Percentiles rank a stretch among this genome's conserved stretches.
These are phyloP conservation scores for Tetraneura akinire DNA, from an alignment of 1,140 invertebrate species.

Conservation along the genomic window DNA sequence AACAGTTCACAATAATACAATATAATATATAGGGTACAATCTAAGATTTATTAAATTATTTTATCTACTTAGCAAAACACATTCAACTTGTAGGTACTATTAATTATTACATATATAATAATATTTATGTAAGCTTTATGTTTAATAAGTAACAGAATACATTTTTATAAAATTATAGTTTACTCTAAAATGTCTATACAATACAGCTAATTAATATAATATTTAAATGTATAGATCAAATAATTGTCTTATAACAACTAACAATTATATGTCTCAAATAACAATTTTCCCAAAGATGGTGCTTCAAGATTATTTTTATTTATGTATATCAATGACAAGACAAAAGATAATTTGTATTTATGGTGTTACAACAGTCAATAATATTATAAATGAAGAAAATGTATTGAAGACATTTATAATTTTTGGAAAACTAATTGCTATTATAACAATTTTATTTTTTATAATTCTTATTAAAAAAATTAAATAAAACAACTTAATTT, in stretches of 20 bases:
- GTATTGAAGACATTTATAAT: not conserved
- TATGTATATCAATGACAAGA: conserved; percentile 15
- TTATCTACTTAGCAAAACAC: too few species aligned
- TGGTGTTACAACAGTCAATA: conserved; percentile 6
- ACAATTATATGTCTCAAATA: conserved; percentile 9
- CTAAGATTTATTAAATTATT: too few species aligned
- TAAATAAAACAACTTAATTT: not conserved
- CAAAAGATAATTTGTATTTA: conserved; percentile 25
- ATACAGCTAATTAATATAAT: too few species aligned
- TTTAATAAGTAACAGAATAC: too few species aligned
- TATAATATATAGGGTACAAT: not conserved
- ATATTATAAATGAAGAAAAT: not conserved
- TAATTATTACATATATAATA: too few species aligned
- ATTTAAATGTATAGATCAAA: conserved; percentile 17
- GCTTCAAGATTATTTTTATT: conserved; percentile 21
- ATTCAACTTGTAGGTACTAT: too few species aligned
- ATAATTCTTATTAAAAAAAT: conserved; percentile 5
- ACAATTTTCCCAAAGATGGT: conserved; percentile 5
- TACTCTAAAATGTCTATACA: too few species aligned
- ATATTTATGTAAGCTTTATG: too few species aligned
- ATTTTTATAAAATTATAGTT: too few species aligned
- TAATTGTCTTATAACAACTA: conserved; percentile 18
- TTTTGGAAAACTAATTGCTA: not conserved
- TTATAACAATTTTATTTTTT: not conserved
- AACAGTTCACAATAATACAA: not conserved